Base-by-base conservation (phyloP, 2,888 invertebrate genomes). In the Alsophila aescularia region DNA sequence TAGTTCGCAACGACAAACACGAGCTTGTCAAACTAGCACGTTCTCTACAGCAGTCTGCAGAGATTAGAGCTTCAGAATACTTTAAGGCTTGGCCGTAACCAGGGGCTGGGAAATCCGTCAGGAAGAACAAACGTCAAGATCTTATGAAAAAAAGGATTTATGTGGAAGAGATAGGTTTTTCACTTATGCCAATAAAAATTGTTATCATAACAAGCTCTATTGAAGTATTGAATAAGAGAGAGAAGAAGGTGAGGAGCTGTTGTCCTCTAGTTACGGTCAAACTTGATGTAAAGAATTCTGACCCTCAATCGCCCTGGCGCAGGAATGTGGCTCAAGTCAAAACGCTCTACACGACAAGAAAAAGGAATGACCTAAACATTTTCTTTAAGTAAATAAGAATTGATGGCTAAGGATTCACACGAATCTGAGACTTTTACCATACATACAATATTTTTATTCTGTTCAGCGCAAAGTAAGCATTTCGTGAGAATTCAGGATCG, bases 1-100 rank as follows among this genome's bases (percentile, higher is more conserved):
- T 47, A 62, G 57, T 58, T 63, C 52, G 52, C 52, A 13, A 27
- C 18, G 13, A 10, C 34, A 21, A 10, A 34, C 15, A 29, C 13
- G 29, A 34, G 27, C 14, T 15, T 34, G 5, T 21, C 10, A 13
- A 29, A 6, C n/a, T 24, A 15, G 24, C 2, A 32, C 1, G 13
- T 7, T 44, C 5, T 15, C 18, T 8, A 44, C 40, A 39, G 39
- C 24, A 39, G 39, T 24, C 39, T 16, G 35, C 35, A 16, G 16
- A n/a, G 0, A 35, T 16, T 5, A 37, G 12, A 37, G 12, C 21
- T 9, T 16, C 3, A n/a, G 6, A 13, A 36, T 36, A 36, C 7
- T 16, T 15, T n/a, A 14, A 37, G 8, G 21, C 21, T 7, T 21
- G 21, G 37, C n/a, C 16, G 16, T 36, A 16, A n/a, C 36, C 36